Evolutionary conservation across 2,797 vertebrate species (phyloP).

Genomic region (Anomalospiza imberbis): DNA sequence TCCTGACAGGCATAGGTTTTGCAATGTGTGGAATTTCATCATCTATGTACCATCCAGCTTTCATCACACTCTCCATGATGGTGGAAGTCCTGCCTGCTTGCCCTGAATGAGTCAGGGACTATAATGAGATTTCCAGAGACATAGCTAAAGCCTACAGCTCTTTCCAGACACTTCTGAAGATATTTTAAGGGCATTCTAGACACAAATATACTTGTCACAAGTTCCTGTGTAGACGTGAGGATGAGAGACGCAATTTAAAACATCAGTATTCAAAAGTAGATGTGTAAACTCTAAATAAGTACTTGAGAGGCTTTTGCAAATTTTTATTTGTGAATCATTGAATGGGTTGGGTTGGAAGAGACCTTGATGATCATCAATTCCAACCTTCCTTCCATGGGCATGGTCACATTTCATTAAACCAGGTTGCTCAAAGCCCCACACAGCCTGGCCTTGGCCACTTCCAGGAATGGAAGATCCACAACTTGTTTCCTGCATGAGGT

Average conservation of each 20-base stretch:
- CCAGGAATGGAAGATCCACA: background rate
- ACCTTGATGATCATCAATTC: background rate
- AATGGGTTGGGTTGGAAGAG: background rate
- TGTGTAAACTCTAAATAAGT: background rate
- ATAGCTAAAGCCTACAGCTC: background rate
- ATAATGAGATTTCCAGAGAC: conserved; percentile 42
- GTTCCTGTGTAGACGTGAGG: background rate
- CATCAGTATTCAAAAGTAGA: background rate
- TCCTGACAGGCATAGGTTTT: background rate
- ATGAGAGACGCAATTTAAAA: background rate
- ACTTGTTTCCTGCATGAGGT: background rate
- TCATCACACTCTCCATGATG: background rate
- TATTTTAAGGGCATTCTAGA: background rate
- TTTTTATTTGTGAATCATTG: background rate
- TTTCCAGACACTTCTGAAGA: background rate
- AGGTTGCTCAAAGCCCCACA: background rate
- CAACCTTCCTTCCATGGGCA: background rate
- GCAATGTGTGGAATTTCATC: background rate
- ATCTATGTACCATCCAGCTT: background rate
- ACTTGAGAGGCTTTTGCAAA: background rate
- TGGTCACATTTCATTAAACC: background rate
- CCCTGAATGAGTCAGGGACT: background rate
- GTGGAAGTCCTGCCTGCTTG: background rate
- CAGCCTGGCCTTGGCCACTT: background rate
- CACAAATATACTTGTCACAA: background rate